Evolutionary conservation across 2,113 vertebrate species (phyloP).

Genomic region (Meles meles): DNA sequence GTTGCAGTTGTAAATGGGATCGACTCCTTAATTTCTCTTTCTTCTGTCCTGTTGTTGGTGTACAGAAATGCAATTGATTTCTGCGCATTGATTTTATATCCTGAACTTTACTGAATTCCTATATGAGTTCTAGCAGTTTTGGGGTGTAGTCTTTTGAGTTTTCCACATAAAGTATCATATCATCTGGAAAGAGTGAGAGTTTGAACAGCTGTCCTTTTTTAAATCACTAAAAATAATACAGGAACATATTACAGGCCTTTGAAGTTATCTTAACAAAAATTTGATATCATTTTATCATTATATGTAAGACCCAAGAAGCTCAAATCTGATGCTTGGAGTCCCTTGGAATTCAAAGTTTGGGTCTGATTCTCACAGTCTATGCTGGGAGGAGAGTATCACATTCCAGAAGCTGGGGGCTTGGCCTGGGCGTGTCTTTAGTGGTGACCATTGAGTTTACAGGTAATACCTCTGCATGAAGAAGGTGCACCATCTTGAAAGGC

Average conservation of each 20-base stretch:
- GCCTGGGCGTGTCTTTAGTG: accelerated
- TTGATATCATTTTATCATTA: not conserved
- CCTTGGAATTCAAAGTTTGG: not conserved
- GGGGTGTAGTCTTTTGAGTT: too few relatives aligned
- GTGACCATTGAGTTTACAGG: too few relatives aligned
- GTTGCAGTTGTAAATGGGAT: too few relatives aligned
- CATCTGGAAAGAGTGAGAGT: too few relatives aligned
- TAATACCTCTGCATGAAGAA: not conserved
- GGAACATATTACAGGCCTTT: not conserved
- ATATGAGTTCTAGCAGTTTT: too few relatives aligned
- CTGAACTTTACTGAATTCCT: too few relatives aligned
- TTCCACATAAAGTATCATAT: too few relatives aligned
- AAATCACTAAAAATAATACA: not conserved
- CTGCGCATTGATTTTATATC: too few relatives aligned
- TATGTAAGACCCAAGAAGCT: not conserved
- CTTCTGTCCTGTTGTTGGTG: too few relatives aligned
- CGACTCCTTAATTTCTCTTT: too few relatives aligned
- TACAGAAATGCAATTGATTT: too few relatives aligned
- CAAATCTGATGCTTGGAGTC: not conserved
- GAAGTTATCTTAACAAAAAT: not conserved
- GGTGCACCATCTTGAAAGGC: too few relatives aligned
- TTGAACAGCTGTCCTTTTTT: not conserved
- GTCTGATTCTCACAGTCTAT: not conserved
- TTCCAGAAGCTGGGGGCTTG: not conserved
- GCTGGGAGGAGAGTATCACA: not conserved